These are phyloP conservation scores for Drosophila virilis DNA, from an alignment of 1,140 invertebrate species.

Conservation along the genomic window DNA sequence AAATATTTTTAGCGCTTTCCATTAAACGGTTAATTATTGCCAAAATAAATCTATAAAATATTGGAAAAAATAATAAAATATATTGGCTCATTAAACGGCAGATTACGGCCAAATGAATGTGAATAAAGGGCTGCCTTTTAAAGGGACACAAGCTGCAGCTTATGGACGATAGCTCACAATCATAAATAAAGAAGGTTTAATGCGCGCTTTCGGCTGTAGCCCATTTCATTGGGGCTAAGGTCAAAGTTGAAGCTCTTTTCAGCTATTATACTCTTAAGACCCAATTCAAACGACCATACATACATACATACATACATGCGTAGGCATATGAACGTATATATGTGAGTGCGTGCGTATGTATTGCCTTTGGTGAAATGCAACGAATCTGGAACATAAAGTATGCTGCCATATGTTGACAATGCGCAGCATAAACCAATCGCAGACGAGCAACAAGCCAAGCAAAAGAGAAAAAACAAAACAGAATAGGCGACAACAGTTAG, in stretches of 20 bases:
- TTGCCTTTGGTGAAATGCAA: conserved; percentile 52
- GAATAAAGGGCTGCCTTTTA: background rate
- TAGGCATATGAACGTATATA: background rate
- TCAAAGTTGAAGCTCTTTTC: conserved; percentile 75
- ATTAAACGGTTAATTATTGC: too few relatives aligned
- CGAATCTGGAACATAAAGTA: conserved; percentile 60
- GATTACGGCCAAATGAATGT: background rate
- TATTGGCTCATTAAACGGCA: background rate
- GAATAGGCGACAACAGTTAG: conserved; percentile 12
- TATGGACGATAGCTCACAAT: conserved; percentile 7
- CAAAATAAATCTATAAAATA: background rate
- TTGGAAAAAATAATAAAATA: background rate
- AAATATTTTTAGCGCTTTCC: too few relatives aligned
- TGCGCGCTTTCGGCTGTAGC: conserved; percentile 39
- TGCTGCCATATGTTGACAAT: conserved; percentile 71
- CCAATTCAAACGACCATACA: conserved; percentile 32
- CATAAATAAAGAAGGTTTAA: conserved; percentile 37
- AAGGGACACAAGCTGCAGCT: conserved; percentile 6
- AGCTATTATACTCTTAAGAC: conserved; percentile 52
- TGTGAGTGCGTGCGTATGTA: background rate
- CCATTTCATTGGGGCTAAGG: conserved; percentile 69
- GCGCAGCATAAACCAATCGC: conserved; percentile 75
- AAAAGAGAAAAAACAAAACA: conserved; percentile 42
- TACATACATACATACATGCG: conserved; percentile 5
- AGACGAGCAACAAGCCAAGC: conserved; percentile 56